A percentile compares a stretch with the other conserved stretches of the same genome.
Evolutionary conservation across 2,113 vertebrate species (phyloP).

Genomic region (Gallinago paraguaiae): DNA sequence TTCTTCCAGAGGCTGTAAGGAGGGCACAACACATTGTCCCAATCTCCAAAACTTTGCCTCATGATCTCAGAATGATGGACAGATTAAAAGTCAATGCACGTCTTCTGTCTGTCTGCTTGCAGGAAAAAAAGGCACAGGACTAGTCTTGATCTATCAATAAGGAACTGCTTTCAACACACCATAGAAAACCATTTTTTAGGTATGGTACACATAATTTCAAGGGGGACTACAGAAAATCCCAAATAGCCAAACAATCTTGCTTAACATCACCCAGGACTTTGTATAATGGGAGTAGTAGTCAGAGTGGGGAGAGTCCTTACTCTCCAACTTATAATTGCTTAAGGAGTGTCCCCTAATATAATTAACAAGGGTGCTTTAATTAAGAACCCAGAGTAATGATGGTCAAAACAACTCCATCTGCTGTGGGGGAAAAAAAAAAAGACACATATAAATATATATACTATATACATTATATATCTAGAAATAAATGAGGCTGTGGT

Average conservation of each 20-base stretch:
- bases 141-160: not conserved
- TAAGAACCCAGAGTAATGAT: constrained; percentile 19
- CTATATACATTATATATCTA: not conserved
- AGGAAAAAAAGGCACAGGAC: not conserved
- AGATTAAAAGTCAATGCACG: not conserved
- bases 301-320: not conserved
- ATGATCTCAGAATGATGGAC: fast-evolving
- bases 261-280: not conserved
- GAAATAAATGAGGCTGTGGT: constrained; percentile 8
- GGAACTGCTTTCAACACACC: not conserved
- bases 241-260: not conserved
- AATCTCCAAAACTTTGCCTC: not conserved
- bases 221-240: not conserved
- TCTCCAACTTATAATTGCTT: not conserved
- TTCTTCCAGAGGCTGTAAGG: not conserved
- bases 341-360: constrained; percentile 50
- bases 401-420: constrained; percentile 27
- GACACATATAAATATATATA: not conserved
- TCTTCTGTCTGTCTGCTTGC: fast-evolving
- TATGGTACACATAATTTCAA: not conserved
- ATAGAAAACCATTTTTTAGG: fast-evolving
- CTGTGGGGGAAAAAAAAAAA: not conserved
- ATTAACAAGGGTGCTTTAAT: constrained; percentile 63
- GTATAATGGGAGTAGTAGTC: not conserved
- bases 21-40: fast-evolving